Base-by-base conservation (phyloP, 2,888 invertebrate species). In the Ametastegia equiseti region DNA sequence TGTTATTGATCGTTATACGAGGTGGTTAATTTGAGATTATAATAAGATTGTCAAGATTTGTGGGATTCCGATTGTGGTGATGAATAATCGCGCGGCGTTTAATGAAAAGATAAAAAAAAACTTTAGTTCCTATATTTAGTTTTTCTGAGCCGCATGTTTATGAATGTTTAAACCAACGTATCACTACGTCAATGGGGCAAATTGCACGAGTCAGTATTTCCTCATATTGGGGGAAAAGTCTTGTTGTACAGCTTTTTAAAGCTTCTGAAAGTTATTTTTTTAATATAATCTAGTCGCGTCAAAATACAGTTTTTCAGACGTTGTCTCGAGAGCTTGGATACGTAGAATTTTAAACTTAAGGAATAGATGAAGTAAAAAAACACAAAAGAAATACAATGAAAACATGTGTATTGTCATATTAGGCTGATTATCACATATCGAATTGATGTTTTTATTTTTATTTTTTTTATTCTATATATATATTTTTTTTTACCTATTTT, bases 71-170 rank as follows among this genome's bases (percentile, higher is more conserved):
- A 71, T n/a, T n/a, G n/a, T n/a, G 23, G 19, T 45, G 47, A 15
- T 71, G 6, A 42, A n/a, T 45, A n/a, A n/a, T n/a, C n/a, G 23
- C 19, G 27, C 71, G 47, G 30, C 47, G 27, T 71, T 47, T 47
- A 30, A 67, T 39, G 36, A 19, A 19, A 39, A 0, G 39, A 27
- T 27, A 13, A 45, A 69, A 65, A 42, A 69, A 30, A 83, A 85
- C 86, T 81, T 88, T 88, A 88, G 88, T 90, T 90, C 88, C 88
- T 89, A 89, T 86, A 30, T 60, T 83, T 84, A 82, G 84, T 84
- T 82, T 81, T 83, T n/a, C n/a, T 83, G 81, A 78, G 67, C 81
- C 63, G 78, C 80, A 82, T 71, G 79, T 82, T 78, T 78, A 33
- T 19, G 33, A 82, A 45, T 78, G 45, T 54, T 57, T 42, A 33